These are phyloP conservation scores for Loripinus fragilis DNA, from an alignment of 2,888 invertebrate genomes.

Conservation along the genomic window DNA sequence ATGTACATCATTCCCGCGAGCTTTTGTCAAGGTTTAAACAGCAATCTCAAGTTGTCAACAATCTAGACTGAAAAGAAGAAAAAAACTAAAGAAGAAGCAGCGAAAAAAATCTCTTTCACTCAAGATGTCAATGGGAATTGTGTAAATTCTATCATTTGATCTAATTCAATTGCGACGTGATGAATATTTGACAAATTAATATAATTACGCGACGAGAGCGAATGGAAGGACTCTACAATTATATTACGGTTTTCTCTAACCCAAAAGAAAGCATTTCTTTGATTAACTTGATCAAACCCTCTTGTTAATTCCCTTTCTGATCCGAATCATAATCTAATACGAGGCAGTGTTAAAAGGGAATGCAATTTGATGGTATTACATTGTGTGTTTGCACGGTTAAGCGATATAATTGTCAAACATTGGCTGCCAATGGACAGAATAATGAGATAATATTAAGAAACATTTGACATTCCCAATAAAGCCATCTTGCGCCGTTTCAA, in stretches of 20 bases:
- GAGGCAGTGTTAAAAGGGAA: neutral
- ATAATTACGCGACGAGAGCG: slow-evolving; percentile 61
- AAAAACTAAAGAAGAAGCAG: neutral
- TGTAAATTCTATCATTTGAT: slow-evolving; percentile 44
- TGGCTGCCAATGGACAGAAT: slow-evolving; percentile 11
- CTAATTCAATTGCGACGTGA: slow-evolving; percentile 70
- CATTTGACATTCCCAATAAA: neutral
- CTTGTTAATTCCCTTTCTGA: slow-evolving; percentile 30
- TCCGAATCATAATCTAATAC: slow-evolving; percentile 18
- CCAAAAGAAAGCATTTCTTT: slow-evolving; percentile 31
- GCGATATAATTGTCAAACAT: slow-evolving; percentile 22
- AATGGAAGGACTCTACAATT: slow-evolving; percentile 48
- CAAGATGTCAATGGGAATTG: slow-evolving; percentile 17
- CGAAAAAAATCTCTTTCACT: slow-evolving; percentile 18
- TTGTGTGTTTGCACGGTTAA: slow-evolving; percentile 18
- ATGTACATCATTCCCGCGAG: too few species aligned
- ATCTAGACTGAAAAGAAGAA: too few species aligned
- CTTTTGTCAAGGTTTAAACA: too few species aligned
- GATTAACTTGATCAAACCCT: slow-evolving; percentile 49
- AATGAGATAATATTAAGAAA: slow-evolving; percentile 25
- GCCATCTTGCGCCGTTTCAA: neutral
- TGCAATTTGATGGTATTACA: slow-evolving; percentile 20
- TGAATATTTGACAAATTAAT: slow-evolving; percentile 78
- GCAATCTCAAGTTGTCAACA: too few species aligned
- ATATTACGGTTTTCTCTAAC: slow-evolving; percentile 47